Conservation (phyloP, 2,888 invertebrate species). For the Ametastegia equiseti region DNA sequence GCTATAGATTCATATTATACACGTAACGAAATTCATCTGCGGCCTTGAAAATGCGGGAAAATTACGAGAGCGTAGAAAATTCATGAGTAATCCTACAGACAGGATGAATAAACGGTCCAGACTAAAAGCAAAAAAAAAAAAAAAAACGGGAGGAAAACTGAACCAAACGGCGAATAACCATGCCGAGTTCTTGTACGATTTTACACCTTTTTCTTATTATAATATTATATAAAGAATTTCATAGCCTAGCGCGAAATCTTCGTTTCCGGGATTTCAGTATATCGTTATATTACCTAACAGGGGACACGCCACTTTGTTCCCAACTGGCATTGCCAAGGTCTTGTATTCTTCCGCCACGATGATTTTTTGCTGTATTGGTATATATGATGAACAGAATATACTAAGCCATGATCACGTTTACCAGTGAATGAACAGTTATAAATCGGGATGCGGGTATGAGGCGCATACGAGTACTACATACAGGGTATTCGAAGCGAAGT, state of each 20-base stretch:
- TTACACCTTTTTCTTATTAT: neutral
- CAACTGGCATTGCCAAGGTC: slow-evolving; percentile 49
- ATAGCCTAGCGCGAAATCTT: neutral
- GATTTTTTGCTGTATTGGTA: neutral
- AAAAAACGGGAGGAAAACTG: too few relatives aligned
- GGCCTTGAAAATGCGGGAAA: neutral
- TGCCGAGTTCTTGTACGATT: neutral
- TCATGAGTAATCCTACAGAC: too few relatives aligned
- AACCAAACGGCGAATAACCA: neutral
- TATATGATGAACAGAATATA: neutral
- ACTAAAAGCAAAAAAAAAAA: too few relatives aligned
- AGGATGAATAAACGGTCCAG: too few relatives aligned
- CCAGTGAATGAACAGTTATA: neutral
- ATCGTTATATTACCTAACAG: slow-evolving; percentile 45
- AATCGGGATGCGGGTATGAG: neutral
- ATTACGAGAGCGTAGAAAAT: neutral
- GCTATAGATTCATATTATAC: neutral
- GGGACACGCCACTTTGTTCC: slow-evolving; percentile 38
- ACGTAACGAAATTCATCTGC: neutral
- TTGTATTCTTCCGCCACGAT: neutral
- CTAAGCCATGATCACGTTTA: too few relatives aligned
- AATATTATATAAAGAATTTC: neutral
- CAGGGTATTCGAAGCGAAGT: too few relatives aligned
- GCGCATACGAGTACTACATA: too few relatives aligned
- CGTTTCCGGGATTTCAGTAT: neutral